Evolutionary conservation across 2,797 vertebrate species (phyloP).

Genomic region (Anabacerthia variegaticeps): DNA sequence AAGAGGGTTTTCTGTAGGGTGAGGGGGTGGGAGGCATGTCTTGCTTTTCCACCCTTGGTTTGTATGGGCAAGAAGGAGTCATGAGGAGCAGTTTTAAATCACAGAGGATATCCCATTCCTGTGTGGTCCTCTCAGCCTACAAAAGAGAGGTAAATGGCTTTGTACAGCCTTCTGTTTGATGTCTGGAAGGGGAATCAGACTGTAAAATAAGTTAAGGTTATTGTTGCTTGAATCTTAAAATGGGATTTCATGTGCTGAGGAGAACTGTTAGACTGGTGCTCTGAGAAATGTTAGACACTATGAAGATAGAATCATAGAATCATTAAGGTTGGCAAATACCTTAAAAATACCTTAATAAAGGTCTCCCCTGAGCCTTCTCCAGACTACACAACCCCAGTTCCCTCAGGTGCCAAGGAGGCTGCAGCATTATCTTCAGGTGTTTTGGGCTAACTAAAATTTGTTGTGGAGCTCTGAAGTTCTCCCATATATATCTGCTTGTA

Average conservation of each 20-base stretch:
- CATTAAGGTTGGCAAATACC: neutral
- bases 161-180: neutral
- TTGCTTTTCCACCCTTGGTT: neutral
- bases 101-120: neutral
- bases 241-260: neutral
- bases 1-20: neutral
- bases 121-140: neutral
- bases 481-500: neutral
- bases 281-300: neutral
- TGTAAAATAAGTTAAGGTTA: neutral
- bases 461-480: neutral
- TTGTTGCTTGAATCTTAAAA: neutral
- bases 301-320: neutral
- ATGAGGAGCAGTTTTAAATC: neutral
- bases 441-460: neutral
- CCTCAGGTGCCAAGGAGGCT: neutral
- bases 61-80: neutral
- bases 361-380: neutral
- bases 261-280: neutral
- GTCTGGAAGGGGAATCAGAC: neutral
- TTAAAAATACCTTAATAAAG: too few relatives aligned
- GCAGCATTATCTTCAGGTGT: accelerated
- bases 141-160: neutral
- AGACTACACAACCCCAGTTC: neutral
- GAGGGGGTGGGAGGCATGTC: neutral